Percentiles rank a stretch among this genome's conserved stretches.
Evolutionary conservation across 2,113 vertebrate genomes (phyloP).

Genomic region (Greenwoodochromis staneri): DNA sequence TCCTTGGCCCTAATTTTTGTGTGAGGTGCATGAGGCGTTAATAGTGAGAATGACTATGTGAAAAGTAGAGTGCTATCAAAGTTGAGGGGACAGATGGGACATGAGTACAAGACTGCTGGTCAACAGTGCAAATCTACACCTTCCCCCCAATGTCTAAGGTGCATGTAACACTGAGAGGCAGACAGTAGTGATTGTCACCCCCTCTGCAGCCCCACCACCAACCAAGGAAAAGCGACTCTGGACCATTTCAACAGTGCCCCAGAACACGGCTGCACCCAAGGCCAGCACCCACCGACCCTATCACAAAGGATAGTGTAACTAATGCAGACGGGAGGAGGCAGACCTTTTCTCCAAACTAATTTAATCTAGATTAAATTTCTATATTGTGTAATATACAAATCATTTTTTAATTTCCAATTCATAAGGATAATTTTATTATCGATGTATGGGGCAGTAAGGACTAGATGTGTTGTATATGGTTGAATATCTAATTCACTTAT

Average conservation of each 20-base stretch:
- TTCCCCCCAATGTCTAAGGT: background rate
- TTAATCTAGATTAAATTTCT: background rate
- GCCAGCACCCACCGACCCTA: background rate
- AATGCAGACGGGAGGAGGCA: background rate
- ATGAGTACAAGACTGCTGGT: background rate
- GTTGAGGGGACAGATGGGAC: background rate
- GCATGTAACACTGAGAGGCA: background rate
- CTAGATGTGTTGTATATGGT: background rate
- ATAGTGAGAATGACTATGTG: background rate
- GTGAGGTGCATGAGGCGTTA: background rate
- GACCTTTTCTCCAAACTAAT: background rate
- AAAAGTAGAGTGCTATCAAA: background rate
- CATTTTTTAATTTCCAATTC: background rate
- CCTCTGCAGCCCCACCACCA: background rate
- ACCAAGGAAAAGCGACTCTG: rapidly evolving
- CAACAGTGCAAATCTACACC: background rate
- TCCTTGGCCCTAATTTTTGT: background rate
- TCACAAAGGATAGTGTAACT: background rate
- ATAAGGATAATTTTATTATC: background rate
- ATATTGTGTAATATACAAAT: background rate
- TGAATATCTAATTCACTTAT: background rate
- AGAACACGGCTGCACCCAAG: background rate
- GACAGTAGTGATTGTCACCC: background rate
- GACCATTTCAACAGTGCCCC: background rate
- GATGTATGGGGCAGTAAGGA: background rate